Base-by-base conservation (phyloP, 2,797 vertebrate genomes). In the Neoniphon sammara region DNA sequence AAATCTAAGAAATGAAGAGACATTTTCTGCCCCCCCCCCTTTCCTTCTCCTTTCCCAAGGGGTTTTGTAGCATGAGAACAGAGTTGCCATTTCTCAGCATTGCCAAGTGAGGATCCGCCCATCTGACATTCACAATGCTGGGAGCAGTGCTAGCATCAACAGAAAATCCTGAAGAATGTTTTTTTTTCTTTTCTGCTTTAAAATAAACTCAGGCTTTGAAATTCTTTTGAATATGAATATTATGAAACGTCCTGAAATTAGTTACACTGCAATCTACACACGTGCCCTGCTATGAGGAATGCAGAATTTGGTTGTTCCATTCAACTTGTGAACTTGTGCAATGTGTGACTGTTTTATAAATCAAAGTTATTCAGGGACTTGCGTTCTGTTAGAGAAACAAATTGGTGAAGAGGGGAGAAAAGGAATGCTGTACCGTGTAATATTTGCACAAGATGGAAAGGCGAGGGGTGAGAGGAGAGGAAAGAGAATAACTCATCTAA, bases 51-150 rank as follows among this genome's bases (percentile, higher is more conserved):
- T 9, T 66, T 87, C 87, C 73, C 75, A 61, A 0, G 1, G 85
- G 80, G 58, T 42, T 85, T 80, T 78, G 73, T 70, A 67, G 73
- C 65, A 42, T 66, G 66, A 84, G 77, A 84, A 73, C 66, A 27
- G 62, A 85, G 70, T 87, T 84, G 81, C 80, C 78, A 74, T 84
- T 85, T 87, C 56, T 81, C 71, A 36, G 65, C 49, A 39, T 75
- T 79, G 71, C 86, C 83, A 85, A 84, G 77, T 78, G 57, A 83
- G 66, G 85, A 83, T 84, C 57, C 71, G 73, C 75, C 88, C 72
- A 84, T 85, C 55, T 90, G 87, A 87, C 84, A 88, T 77, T 70
- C 67, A 80, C 55, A 82, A 57, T 1, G 59, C 76, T 71, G 7
- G 27, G 47, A 86, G 78, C 39, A 5, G 68, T 56, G 56, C 72